Evolutionary conservation across 2,888 invertebrate genomes (phyloP).

Genomic region (Halocaridina rubra): DNA sequence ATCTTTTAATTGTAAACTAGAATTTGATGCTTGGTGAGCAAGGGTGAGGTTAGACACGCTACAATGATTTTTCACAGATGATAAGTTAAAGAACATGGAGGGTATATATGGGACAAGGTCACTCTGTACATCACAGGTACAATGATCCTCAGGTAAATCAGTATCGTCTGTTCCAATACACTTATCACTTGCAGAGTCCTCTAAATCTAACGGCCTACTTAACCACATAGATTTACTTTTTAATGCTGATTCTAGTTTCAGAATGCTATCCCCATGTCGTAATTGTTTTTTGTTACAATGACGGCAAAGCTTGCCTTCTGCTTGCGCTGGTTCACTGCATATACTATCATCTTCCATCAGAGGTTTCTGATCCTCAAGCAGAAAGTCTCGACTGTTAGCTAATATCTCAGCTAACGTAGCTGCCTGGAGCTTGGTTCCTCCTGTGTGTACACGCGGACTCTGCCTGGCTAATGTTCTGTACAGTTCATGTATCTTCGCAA

Average conservation of each 20-base stretch:
- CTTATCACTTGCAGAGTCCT: constrained; percentile 58
- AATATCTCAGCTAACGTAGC: constrained; percentile 49
- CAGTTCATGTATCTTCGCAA: constrained; percentile 83
- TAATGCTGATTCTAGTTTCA: constrained; percentile 43
- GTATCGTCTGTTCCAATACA: constrained; percentile 58
- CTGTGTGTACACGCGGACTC: constrained; percentile 41
- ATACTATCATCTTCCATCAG: constrained; percentile 55
- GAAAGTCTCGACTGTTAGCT: constrained; percentile 51
- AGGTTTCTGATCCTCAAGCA: constrained; percentile 51
- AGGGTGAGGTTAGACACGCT: constrained; percentile 94
- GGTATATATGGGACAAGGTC: constrained; percentile 55
- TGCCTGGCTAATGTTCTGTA: constrained; percentile 73
- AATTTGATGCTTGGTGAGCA: constrained; percentile 70
- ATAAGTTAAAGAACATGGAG: constrained; percentile 49
- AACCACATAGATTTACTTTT: constrained; percentile 52
- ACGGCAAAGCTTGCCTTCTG: constrained; percentile 23
- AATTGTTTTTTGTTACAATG: constrained; percentile 45
- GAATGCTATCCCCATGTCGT: constrained; percentile 43
- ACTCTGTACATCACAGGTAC: constrained; percentile 57
- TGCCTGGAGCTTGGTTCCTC: constrained; percentile 37
- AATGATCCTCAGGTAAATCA: constrained; percentile 47
- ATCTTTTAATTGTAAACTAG: constrained; percentile 43
- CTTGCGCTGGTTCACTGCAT: constrained; percentile 53
- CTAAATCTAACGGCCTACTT: constrained; percentile 39
- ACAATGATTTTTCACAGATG: constrained; percentile 82